Evolutionary conservation across 1,140 invertebrate species (phyloP).

Genomic region (Triops cancriformis): DNA sequence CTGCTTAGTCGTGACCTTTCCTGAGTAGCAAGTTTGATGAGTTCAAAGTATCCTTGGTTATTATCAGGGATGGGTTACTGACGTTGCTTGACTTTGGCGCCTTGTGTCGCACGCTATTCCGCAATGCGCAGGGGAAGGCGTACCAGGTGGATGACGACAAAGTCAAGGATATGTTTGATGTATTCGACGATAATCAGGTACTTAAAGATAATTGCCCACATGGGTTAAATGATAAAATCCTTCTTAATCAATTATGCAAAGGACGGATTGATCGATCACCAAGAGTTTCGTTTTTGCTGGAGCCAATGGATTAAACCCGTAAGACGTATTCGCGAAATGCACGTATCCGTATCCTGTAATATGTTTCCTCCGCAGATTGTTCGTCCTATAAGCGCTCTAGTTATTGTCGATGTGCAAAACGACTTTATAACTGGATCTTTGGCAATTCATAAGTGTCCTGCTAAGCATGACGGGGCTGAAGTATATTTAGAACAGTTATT

Average conservation of each 20-base stretch:
- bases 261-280: conserved; percentile 69
- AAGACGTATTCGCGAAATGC: conserved; percentile 22
- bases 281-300: conserved; percentile 61
- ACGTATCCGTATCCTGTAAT: not conserved
- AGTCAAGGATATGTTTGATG: conserved; percentile 63
- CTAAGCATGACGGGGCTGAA: conserved; percentile 80
- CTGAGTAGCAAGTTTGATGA: conserved; percentile 2
- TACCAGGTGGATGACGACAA: conserved; percentile 64
- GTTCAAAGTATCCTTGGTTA: conserved; percentile 28
- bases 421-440: conserved; percentile 94
- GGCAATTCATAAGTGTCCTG: conserved; percentile 84
- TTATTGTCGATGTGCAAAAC: conserved; percentile 96
- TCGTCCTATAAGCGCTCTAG: conserved; percentile 75
- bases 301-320: conserved; percentile 44
- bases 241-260: conserved; percentile 34
- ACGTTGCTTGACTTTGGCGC: conserved; percentile 67
- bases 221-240: not conserved
- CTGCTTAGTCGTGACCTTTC: conserved; percentile 15
- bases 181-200: conserved; percentile 63
- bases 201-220: conserved; percentile 29
- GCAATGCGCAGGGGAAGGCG: conserved; percentile 73
- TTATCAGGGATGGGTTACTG: conserved; percentile 62
- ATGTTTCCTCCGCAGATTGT: conserved; percentile 54
- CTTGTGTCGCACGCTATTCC: conserved; percentile 72
- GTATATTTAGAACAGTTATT: conserved; percentile 38